These are phyloP conservation scores for Polyodon spathula DNA, from an alignment of 2,113 vertebrate genomes.

Conservation along the genomic window DNA sequence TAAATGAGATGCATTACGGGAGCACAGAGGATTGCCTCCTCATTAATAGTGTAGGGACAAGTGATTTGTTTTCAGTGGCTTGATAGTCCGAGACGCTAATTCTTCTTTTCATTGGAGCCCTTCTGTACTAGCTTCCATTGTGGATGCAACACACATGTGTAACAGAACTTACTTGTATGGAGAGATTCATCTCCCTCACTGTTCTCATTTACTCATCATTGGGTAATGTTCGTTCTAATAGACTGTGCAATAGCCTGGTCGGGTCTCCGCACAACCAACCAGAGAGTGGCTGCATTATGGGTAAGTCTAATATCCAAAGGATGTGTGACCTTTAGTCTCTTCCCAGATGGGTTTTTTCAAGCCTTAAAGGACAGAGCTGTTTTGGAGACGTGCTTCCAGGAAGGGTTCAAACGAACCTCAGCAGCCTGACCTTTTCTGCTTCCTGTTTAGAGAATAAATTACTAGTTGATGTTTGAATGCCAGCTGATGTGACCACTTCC, in stretches of 20 bases:
- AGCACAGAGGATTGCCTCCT: background rate
- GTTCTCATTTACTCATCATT: too few relatives aligned
- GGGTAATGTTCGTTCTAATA: too few relatives aligned
- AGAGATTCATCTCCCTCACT: too few relatives aligned
- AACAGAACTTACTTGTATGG: too few relatives aligned
- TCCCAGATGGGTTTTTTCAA: background rate
- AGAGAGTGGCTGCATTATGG: background rate
- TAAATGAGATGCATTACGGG: background rate
- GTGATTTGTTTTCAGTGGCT: background rate
- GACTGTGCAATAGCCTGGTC: background rate
- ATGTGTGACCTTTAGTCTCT: background rate
- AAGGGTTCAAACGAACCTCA: constrained; percentile 2
- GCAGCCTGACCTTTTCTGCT: constrained; percentile 10
- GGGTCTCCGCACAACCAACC: background rate
- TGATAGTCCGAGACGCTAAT: background rate
- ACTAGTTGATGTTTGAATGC: too few relatives aligned
- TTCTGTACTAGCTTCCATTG: background rate
- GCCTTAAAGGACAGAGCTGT: background rate
- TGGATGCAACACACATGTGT: too few relatives aligned
- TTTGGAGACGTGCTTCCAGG: background rate
- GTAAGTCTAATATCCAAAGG: background rate
- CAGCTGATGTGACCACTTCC: background rate
- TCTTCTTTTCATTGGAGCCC: background rate
- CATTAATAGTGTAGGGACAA: background rate
- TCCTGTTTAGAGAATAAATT: background rate